Evolutionary conservation across 2,113 vertebrate genomes (phyloP).

Genomic region (Hucho hucho): DNA sequence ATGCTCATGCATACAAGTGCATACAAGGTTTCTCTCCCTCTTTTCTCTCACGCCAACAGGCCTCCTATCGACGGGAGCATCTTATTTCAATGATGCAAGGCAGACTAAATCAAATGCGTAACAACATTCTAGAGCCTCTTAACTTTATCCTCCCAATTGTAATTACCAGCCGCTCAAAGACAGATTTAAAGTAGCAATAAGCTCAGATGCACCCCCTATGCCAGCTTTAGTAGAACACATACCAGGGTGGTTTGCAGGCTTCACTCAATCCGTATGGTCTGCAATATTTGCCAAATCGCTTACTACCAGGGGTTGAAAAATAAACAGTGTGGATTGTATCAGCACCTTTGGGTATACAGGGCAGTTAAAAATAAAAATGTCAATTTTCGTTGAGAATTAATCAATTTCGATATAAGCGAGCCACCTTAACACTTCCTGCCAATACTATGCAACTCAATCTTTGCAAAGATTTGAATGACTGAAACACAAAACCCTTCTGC

Average conservation of each 20-base stretch:
- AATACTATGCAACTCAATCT: not conserved
- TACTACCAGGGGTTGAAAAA: no score
- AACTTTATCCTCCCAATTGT: slow-evolving; percentile 5
- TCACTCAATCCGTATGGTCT: no score
- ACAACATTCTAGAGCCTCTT: slow-evolving; percentile 9
- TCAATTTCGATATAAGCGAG: not conserved
- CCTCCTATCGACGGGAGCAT: no score
- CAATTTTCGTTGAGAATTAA: slow-evolving; percentile 9
- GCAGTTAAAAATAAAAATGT: not conserved
- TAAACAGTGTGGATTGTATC: not conserved
- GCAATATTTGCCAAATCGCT: no score
- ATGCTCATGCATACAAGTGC: not conserved
- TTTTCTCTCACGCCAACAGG: no score
- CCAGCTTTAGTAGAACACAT: not conserved
- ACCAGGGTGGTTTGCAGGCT: not conserved
- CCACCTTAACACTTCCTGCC: not conserved
- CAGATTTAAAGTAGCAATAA: slow-evolving; percentile 5
- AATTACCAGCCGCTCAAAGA: slow-evolving; percentile 10
- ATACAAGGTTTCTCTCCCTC: no score
- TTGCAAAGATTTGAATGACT: not conserved
- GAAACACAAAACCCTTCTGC: not conserved
- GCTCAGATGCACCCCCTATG: not conserved
- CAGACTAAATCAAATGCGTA: not conserved
- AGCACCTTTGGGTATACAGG: not conserved
- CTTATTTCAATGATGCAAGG: no score